Evolutionary conservation across 2,888 invertebrate genomes (phyloP).

Genomic region (Eupithecia inturbata): DNA sequence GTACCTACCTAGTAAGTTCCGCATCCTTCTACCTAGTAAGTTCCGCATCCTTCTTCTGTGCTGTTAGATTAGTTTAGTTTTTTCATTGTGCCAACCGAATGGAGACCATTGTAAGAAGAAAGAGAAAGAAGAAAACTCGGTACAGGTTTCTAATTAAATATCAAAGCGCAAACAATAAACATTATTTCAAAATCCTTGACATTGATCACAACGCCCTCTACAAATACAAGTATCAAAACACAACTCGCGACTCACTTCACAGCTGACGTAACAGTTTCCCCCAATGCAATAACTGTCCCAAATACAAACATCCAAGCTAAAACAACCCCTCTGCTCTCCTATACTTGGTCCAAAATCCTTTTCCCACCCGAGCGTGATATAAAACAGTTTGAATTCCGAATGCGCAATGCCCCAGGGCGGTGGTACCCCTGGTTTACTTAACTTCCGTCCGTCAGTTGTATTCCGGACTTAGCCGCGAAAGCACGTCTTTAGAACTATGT

Average conservation of each 20-base stretch:
- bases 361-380: conserved; percentile 45
- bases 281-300: conserved; percentile 40
- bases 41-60: too few species aligned
- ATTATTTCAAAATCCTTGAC: conserved; percentile 31
- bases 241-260: conserved; percentile 40
- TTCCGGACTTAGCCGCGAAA: conserved; percentile 53
- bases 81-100: too few species aligned
- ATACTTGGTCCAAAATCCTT: conserved; percentile 44
- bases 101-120: too few species aligned
- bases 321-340: conserved; percentile 38
- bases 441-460: conserved; percentile 61
- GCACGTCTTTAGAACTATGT: conserved; percentile 48
- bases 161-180: not conserved
- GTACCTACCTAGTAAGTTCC: too few species aligned
- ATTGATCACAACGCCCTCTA: conserved; percentile 31
- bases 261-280: conserved; percentile 43
- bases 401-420: conserved; percentile 62
- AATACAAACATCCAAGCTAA: conserved; percentile 29
- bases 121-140: too few species aligned
- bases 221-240: conserved; percentile 34
- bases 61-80: too few species aligned
- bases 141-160: not conserved
- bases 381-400: conserved; percentile 53
- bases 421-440: conserved; percentile 48
- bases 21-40: too few species aligned